phyloP scores from a whole-genome alignment of 2,113 vertebrate genomes.

The Poicephalus gulielmi region DNA sequence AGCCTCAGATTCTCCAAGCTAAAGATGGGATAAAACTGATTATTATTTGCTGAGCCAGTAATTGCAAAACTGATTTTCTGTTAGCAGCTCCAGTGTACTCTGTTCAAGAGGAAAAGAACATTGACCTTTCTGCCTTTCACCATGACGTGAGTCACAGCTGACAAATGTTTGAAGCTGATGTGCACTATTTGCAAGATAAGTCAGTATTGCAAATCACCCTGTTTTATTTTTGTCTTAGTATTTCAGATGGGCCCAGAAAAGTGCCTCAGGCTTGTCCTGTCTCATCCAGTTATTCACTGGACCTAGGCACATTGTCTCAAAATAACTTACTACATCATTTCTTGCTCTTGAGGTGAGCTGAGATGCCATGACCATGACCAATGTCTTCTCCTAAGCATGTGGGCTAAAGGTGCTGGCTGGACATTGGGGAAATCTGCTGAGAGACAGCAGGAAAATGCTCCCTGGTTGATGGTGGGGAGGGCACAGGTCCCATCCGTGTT shows the following conservation, averaged over 20 bases:
- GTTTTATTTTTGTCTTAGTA: neutral
- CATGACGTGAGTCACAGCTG: neutral
- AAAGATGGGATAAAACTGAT: neutral
- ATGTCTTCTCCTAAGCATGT: accelerated
- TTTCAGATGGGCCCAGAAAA: neutral
- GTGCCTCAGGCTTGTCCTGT: neutral
- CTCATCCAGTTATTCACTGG: neutral
- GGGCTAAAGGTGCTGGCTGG: neutral
- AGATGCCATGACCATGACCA: neutral
- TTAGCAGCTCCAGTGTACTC: neutral
- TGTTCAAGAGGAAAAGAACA: neutral
- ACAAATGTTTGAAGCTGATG: neutral
- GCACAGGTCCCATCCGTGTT: accelerated
- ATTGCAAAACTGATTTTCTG: constrained; percentile 11
- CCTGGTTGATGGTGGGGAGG: neutral
- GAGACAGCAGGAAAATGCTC: neutral
- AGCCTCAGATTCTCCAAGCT: neutral
- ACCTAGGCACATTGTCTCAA: neutral
- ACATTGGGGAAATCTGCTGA: neutral
- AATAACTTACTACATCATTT: neutral
- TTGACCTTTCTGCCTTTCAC: constrained; percentile 29
- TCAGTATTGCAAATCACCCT: neutral
- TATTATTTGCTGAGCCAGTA: neutral
- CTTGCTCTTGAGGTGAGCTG: neutral
- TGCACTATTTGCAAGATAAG: neutral